These are phyloP conservation scores for Drepana falcataria DNA, from an alignment of 2,888 invertebrate genomes.

Conservation along the genomic window DNA sequence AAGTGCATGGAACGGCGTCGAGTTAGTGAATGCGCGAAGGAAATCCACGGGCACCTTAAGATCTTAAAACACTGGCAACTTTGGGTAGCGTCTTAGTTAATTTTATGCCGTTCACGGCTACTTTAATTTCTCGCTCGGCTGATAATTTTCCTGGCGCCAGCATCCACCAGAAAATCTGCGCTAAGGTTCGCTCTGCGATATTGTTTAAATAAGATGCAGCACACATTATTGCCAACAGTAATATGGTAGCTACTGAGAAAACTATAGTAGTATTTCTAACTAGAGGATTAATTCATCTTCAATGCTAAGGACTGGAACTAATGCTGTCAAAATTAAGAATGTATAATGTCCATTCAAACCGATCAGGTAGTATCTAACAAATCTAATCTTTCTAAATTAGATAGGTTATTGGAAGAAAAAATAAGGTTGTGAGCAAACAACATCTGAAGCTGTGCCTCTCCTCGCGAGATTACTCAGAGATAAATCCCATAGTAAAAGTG, in stretches of 20 bases:
- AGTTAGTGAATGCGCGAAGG: slow-evolving; percentile 28
- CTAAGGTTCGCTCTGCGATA: slow-evolving; percentile 45
- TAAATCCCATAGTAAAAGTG: background rate
- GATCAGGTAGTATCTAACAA: no score
- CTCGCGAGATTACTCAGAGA: background rate
- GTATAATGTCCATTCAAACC: no score
- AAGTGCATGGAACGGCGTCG: slow-evolving; percentile 32
- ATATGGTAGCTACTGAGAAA: slow-evolving; percentile 4
- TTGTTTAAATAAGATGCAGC: slow-evolving; percentile 51
- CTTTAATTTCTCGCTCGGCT: slow-evolving; percentile 69
- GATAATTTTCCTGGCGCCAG: slow-evolving; percentile 66
- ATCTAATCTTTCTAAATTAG: no score
- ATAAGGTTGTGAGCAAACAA: background rate
- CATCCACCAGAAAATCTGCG: slow-evolving; percentile 58
- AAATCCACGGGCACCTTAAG: slow-evolving; percentile 48
- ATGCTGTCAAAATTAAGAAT: no score
- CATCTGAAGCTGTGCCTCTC: background rate
- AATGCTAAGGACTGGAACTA: no score
- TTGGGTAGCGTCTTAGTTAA: slow-evolving; percentile 55
- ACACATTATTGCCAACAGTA: slow-evolving; percentile 23
- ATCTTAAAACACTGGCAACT: slow-evolving; percentile 31
- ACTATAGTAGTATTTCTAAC: no score
- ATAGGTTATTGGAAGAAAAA: no score
- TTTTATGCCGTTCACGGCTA: slow-evolving; percentile 72
- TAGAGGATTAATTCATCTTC: no score